A percentile compares a stretch with the other conserved stretches of the same genome.
These are phyloP conservation scores for Phocoena sinus DNA, from an alignment of 2,113 vertebrate species.

Conservation along the genomic window DNA sequence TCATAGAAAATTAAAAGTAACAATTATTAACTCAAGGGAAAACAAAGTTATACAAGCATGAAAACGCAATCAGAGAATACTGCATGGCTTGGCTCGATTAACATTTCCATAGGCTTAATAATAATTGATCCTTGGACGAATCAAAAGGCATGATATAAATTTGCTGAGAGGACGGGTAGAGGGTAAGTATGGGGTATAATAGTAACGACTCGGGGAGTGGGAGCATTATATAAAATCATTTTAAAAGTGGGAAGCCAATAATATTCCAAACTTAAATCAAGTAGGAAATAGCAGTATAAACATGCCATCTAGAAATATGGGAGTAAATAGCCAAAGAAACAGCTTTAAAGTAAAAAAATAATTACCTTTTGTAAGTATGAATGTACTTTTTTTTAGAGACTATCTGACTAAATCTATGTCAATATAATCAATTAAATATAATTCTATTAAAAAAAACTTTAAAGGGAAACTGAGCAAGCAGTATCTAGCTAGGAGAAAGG, in stretches of 20 bases:
- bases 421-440: background rate
- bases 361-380: background rate
- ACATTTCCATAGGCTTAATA: background rate
- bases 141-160: background rate
- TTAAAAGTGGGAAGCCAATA: background rate
- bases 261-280: background rate
- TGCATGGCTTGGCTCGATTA: background rate
- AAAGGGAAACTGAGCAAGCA: background rate
- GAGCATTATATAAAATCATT: background rate
- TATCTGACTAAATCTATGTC: background rate
- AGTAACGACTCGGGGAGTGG: background rate
- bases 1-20: background rate
- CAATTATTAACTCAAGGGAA: background rate
- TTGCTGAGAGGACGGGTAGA: background rate
- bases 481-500: background rate
- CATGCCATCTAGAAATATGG: background rate
- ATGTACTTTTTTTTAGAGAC: background rate
- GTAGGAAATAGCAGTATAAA: background rate
- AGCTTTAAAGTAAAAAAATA: background rate
- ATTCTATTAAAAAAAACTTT: background rate
- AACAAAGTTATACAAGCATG: background rate
- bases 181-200: background rate
- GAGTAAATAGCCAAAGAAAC: background rate
- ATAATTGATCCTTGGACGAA: background rate
- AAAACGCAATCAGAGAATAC: background rate